These are phyloP conservation scores for Metacarcinus magister DNA, from an alignment of 2,888 invertebrate genomes.

Conservation along the genomic window DNA sequence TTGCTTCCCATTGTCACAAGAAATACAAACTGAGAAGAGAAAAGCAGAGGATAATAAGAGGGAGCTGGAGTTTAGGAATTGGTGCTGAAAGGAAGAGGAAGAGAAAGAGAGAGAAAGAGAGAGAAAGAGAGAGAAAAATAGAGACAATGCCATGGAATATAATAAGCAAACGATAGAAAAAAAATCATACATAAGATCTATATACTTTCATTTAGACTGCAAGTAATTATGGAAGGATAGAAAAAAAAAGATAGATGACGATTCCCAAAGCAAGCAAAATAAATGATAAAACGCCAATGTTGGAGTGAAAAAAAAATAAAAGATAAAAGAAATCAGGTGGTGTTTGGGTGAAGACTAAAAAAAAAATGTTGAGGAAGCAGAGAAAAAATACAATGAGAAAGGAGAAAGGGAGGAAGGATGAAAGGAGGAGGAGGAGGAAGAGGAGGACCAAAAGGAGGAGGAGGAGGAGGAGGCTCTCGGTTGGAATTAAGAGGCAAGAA, in stretches of 20 bases:
- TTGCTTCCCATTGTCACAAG: neutral
- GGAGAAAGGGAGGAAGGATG: neutral
- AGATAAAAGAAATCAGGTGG: neutral
- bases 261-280: neutral
- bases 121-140: neutral
- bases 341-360: neutral
- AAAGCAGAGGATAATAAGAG: neutral
- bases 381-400: neutral
- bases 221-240: neutral
- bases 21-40: neutral
- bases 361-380: neutral
- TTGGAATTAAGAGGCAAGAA: conserved; percentile 4
- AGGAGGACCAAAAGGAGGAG: neutral
- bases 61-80: neutral
- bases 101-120: neutral
- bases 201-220: neutral
- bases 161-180: too few species aligned
- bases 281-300: neutral
- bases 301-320: neutral
- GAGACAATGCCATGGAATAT: neutral
- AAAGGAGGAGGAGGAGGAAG: neutral
- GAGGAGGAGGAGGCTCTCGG: neutral
- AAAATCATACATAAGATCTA: too few species aligned
- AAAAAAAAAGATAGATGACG: too few species aligned
- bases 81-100: neutral